Evolutionary conservation across 64 coral and sea anemone genomes (phyloP).

Genomic region (Trachythela sp.): DNA sequence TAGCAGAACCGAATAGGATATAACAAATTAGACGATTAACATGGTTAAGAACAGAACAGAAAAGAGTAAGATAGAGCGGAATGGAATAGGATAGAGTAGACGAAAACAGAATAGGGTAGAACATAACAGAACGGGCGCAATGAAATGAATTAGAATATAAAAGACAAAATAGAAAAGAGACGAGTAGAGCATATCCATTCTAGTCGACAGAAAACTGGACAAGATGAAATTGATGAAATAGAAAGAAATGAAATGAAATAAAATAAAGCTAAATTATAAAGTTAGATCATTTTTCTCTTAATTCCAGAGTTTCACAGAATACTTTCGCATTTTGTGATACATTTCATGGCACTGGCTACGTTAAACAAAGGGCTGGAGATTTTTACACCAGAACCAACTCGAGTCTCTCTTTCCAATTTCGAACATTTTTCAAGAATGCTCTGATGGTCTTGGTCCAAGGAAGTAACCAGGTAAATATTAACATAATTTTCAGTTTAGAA

Average conservation of each 20-base stretch:
- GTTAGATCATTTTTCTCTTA: neutral
- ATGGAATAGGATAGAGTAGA: neutral
- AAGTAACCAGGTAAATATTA: conserved; percentile 39
- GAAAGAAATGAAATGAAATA: neutral
- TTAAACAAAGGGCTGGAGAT: conserved; percentile 69
- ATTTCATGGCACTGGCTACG: conserved; percentile 64
- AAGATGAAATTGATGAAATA: neutral
- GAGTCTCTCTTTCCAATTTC: conserved; percentile 72
- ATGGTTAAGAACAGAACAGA: neutral
- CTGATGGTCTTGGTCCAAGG: conserved; percentile 60
- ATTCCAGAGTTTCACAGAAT: neutral
- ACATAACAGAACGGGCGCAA: too few species aligned
- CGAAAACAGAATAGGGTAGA: neutral
- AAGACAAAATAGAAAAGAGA: too few species aligned
- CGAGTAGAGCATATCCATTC: too few species aligned
- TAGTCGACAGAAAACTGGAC: neutral
- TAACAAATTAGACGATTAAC: too few species aligned
- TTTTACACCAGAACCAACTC: conserved; percentile 73
- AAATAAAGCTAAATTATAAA: neutral
- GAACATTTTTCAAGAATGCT: conserved; percentile 66
- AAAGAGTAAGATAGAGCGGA: too few species aligned
- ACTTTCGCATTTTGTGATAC: conserved; percentile 29
- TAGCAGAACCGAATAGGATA: neutral
- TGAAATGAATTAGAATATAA: neutral
- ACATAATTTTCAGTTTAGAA: neutral